Evolutionary conservation across 2,888 invertebrate species (phyloP), one percentile per base, ranked within the genome.

Genomic region (Saturnia japonica): DNA sequence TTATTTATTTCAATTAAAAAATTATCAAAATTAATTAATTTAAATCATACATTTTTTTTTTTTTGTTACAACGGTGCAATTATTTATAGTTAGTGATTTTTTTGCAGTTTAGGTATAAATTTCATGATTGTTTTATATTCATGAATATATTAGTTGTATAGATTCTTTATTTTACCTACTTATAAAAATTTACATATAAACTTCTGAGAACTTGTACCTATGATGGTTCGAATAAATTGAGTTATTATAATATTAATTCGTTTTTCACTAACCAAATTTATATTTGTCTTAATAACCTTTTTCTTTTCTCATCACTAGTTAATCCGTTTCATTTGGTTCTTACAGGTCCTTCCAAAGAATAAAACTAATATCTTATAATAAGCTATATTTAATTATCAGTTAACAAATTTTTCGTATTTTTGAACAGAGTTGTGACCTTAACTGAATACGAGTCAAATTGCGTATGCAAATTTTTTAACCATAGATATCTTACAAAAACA

Each of bases 371-470:
- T 93, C 93, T 94, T 94, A 93, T 93, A 92, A 93, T 94, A 94
- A 93, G 94, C 94, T 94, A 93, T 94, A 94, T 94, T 93, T 94
- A 93, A 94, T 94, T 94, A 94, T 93, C 93, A 94, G 93, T 93
- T 94, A 94, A 94, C 94, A 94, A 93, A 93, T 93, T 91, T 91
- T 91, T 91, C 91, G 90, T 91, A 91, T 91, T 91, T 93, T 92
- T 90, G 93, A 94, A 93, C 91, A 92, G 91, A 84, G 91, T 94
- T 94, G 93, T 94, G 93, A 93, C 94, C 91, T 91, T 91, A 94
- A 93, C 91, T 90, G 92, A 93, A 93, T 93, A 93, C 89, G 93
- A 91, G 91, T 93, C 89, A 89, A 89, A 90, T 89, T 89, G 90
- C 89, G 82, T 90, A 88, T 85, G 90, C 88, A 89, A 88, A 88